Evolutionary conservation across 2,113 vertebrate genomes (phyloP).

Genomic region (Castor canadensis): DNA sequence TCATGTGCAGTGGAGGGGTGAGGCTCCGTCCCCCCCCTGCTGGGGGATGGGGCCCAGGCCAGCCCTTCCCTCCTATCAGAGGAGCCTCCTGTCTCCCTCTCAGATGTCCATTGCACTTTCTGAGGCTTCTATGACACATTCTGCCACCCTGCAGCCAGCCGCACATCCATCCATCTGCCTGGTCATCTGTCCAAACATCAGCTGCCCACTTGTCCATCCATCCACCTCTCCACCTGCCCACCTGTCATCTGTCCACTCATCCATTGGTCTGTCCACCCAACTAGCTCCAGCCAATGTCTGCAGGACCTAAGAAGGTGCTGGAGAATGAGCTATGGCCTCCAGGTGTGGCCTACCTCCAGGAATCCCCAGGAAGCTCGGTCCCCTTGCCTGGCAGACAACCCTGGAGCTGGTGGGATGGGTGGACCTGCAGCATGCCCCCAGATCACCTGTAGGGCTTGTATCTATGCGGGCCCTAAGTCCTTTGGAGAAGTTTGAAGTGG

Average conservation of each 20-base stretch:
- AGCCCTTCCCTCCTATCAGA: rapidly evolving
- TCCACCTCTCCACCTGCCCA: too few relatives aligned
- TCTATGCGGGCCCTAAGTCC: neutral
- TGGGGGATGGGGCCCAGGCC: neutral
- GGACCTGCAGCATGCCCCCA: too few relatives aligned
- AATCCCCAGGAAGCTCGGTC: too few relatives aligned
- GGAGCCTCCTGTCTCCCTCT: rapidly evolving
- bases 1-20: rapidly evolving
- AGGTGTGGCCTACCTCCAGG: neutral
- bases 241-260: rapidly evolving
- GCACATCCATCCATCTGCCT: rapidly evolving
- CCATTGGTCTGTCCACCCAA: neutral
- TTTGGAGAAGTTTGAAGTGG: rapidly evolving
- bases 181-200: too few relatives aligned
- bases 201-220: too few relatives aligned
- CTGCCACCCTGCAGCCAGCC: rapidly evolving
- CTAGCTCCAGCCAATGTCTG: neutral
- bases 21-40: neutral
- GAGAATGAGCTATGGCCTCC: too few relatives aligned
- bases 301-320: neutral
- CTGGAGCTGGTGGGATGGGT: neutral
- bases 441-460: neutral
- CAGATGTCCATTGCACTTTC: rapidly evolving
- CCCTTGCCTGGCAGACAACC: neutral
- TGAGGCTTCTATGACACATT: too few relatives aligned